phyloP scores from a whole-genome alignment of 2,888 invertebrate species.

The Steinernema carpocapsae region DNA sequence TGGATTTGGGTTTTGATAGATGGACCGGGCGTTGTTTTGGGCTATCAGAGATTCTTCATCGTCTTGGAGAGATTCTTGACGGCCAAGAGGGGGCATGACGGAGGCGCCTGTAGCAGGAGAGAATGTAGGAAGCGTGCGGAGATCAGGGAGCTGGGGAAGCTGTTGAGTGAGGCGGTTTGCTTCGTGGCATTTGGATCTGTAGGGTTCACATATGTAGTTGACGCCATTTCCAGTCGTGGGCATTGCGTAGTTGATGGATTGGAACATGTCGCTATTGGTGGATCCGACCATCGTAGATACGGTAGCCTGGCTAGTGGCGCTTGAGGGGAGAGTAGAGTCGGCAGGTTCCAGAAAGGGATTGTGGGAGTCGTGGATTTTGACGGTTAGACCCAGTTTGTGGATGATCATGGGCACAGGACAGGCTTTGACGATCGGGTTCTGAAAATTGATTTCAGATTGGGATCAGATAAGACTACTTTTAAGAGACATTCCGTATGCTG shows the following conservation, averaged over 20 bases:
- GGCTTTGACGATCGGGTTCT: not conserved
- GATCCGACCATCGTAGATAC: not conserved
- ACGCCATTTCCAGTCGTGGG: slow-evolving; percentile 4
- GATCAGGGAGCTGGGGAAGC: not conserved
- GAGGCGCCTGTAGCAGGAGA: too few relatives aligned
- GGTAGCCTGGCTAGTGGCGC: not conserved
- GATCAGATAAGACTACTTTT: too few relatives aligned
- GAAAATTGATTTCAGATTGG: not conserved
- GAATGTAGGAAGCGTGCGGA: too few relatives aligned
- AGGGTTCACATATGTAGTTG: slow-evolving; percentile 11
- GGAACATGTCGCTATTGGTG: slow-evolving; percentile 18
- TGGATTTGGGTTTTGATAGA: not conserved
- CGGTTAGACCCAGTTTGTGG: not conserved
- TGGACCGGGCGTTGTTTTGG: not conserved
- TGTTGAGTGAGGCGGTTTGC: not conserved
- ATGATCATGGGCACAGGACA: slow-evolving; percentile 7
- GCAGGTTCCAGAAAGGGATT: slow-evolving; percentile 4
- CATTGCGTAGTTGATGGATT: slow-evolving; percentile 9
- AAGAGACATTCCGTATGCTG: not conserved
- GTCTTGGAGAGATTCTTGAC: not conserved
- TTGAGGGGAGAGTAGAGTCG: not conserved
- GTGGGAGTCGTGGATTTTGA: not conserved
- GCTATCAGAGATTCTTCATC: not conserved
- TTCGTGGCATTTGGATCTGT: slow-evolving; percentile 1
- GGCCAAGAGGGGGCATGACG: not conserved